phyloP scores from a whole-genome alignment of 2,797 vertebrate genomes.

The Lutra lutra region DNA sequence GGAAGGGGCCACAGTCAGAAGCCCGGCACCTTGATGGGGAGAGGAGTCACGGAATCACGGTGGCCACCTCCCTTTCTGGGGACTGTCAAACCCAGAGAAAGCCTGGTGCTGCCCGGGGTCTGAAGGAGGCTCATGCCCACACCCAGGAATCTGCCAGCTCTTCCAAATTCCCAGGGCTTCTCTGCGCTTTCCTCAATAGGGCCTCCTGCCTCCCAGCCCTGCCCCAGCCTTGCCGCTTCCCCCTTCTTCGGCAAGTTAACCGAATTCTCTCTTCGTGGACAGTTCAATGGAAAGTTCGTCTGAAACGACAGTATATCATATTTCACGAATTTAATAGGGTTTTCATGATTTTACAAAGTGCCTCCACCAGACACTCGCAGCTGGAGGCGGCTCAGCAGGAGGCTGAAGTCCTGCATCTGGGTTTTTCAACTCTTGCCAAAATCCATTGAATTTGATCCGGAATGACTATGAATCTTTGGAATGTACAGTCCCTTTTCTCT shows the following conservation, averaged over 20 bases:
- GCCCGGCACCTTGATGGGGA: neutral
- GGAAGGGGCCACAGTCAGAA: neutral
- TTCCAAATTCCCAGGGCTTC: neutral
- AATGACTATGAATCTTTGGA: slow-evolving; percentile 98
- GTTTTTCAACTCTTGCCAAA: slow-evolving; percentile 95
- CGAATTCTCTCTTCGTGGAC: slow-evolving; percentile 87
- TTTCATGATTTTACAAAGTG: slow-evolving; percentile 93
- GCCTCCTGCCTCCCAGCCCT: neutral
- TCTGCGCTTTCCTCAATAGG: neutral
- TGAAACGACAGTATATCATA: slow-evolving; percentile 88
- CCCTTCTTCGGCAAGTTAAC: slow-evolving; percentile 75
- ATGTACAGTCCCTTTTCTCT: slow-evolving; percentile 96
- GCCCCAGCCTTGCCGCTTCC: slow-evolving; percentile 5
- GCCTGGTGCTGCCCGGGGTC: neutral
- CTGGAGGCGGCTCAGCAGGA: slow-evolving; percentile 91
- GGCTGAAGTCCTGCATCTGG: slow-evolving; percentile 90
- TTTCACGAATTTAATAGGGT: slow-evolving; percentile 93
- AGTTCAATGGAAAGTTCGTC: slow-evolving; percentile 89
- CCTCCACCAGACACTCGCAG: slow-evolving; percentile 90
- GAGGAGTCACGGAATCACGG: neutral
- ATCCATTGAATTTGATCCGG: slow-evolving; percentile 98
- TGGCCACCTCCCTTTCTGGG: slow-evolving; percentile 3
- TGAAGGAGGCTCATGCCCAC: neutral
- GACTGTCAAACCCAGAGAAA: neutral
- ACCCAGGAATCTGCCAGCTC: slow-evolving; percentile 35